These are phyloP conservation scores for Eristalis intricaria DNA, from an alignment of 2,888 invertebrate species.

Conservation along the genomic window DNA sequence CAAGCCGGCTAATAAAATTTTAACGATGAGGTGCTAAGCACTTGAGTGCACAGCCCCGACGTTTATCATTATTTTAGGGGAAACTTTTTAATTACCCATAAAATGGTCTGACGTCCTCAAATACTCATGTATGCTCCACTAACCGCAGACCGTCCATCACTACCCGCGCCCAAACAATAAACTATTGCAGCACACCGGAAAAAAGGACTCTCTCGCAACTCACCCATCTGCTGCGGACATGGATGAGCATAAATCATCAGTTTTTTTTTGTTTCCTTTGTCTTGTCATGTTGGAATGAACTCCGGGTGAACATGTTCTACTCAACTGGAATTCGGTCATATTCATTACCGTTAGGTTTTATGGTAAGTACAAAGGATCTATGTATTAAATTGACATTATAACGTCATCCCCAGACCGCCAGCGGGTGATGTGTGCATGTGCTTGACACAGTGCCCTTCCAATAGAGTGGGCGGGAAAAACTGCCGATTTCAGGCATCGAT, in stretches of 20 bases:
- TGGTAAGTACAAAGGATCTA: constrained; percentile 59
- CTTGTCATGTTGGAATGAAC: neutral
- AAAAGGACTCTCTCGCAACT: constrained; percentile 32
- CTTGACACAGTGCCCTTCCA: constrained; percentile 17
- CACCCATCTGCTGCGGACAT: constrained; percentile 59
- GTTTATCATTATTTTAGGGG: constrained; percentile 63
- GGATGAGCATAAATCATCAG: constrained; percentile 55
- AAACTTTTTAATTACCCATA: constrained; percentile 62
- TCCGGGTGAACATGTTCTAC: neutral
- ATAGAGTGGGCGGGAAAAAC: constrained; percentile 37
- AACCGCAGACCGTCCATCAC: neutral
- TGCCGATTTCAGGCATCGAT: constrained; percentile 52
- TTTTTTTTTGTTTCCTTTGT: constrained; percentile 50
- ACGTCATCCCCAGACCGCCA: constrained; percentile 6
- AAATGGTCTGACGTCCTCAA: constrained; percentile 10
- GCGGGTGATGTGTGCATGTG: neutral
- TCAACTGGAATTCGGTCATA: constrained; percentile 44
- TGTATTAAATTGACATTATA: constrained; percentile 64
- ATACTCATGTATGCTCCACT: constrained; percentile 18
- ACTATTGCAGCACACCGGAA: constrained; percentile 19
- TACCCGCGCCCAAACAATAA: constrained; percentile 11
- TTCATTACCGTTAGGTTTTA: constrained; percentile 72
- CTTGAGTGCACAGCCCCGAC: constrained; percentile 30
- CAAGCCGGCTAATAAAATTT: constrained; percentile 40
- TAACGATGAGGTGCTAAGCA: constrained; percentile 64